phyloP scores from a whole-genome alignment of 2,888 invertebrate genomes.

The Hypselothyrea guttata region DNA sequence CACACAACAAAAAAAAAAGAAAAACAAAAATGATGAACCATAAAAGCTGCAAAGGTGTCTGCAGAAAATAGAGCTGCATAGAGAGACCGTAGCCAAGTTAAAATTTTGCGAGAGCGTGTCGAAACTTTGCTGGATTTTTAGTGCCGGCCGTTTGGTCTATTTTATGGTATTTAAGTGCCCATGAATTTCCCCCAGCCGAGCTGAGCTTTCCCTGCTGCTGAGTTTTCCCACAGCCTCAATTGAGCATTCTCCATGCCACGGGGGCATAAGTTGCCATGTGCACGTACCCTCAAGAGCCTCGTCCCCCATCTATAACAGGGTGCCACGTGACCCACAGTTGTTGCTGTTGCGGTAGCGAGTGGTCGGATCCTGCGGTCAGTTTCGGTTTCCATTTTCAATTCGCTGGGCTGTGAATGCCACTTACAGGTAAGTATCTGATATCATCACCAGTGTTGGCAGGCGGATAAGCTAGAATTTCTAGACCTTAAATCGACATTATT shows the following conservation, averaged over 20 bases:
- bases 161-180: slow-evolving; percentile 75
- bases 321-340: slow-evolving; percentile 13
- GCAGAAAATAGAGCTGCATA: slow-evolving; percentile 9
- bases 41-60: slow-evolving; percentile 49
- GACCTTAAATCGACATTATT: no score
- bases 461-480: no score
- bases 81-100: slow-evolving; percentile 34
- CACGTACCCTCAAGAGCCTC: slow-evolving; percentile 36
- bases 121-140: slow-evolving; percentile 64
- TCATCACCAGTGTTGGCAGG: slow-evolving; percentile 17
- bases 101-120: slow-evolving; percentile 45
- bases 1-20: no score
- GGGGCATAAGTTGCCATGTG: slow-evolving; percentile 41
- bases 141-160: slow-evolving; percentile 67
- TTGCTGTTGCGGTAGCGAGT: slow-evolving; percentile 18
- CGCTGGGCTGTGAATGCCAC: slow-evolving; percentile 25
- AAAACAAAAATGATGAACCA: slow-evolving; percentile 58
- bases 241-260: slow-evolving; percentile 32
- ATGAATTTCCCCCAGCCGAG: slow-evolving; percentile 61
- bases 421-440: slow-evolving; percentile 23
- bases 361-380: slow-evolving; percentile 38
- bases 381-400: slow-evolving; percentile 25
- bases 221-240: slow-evolving; percentile 24
- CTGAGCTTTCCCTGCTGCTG: slow-evolving; percentile 35
- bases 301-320: slow-evolving; percentile 5